These are phyloP conservation scores for Podarcis lilfordi DNA, from an alignment of 2,797 vertebrate species.

Conservation along the genomic window DNA sequence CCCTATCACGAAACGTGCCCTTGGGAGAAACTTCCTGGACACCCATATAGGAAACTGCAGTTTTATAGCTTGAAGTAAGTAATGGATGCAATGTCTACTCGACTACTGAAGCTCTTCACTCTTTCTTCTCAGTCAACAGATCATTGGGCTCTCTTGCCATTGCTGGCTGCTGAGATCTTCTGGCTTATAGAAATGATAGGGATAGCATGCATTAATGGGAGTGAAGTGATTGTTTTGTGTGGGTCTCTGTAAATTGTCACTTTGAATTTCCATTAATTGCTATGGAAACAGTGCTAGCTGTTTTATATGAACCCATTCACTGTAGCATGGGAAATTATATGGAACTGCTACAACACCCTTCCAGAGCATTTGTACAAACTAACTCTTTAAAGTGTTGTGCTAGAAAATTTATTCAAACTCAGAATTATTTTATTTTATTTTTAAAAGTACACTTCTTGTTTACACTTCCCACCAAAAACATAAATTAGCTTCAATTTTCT, in stretches of 20 bases:
- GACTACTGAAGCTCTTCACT: conserved; percentile 26
- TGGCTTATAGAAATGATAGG: conserved; percentile 42
- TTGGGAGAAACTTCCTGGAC: neutral
- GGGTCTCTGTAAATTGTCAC: conserved; percentile 50
- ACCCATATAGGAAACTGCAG: conserved; percentile 41
- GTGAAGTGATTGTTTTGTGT: conserved; percentile 42
- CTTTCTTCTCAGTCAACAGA: conserved; percentile 49
- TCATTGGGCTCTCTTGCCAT: conserved; percentile 49
- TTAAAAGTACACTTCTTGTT: neutral
- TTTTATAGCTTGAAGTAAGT: conserved; percentile 48
- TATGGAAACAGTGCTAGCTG: conserved; percentile 50
- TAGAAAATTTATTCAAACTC: conserved; percentile 28
- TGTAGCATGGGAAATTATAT: neutral
- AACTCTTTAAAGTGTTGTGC: conserved; percentile 14
- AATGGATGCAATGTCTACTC: conserved; percentile 44
- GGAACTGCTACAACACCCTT: conserved; percentile 4
- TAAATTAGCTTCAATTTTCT: neutral
- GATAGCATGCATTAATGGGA: conserved; percentile 50
- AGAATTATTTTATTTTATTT: conserved; percentile 12
- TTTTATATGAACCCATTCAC: conserved; percentile 11
- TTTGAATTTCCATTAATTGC: conserved; percentile 57
- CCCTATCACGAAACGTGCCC: no score
- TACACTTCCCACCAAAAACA: neutral
- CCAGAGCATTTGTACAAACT: conserved; percentile 9
- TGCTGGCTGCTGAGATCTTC: conserved; percentile 44